phyloP scores from a whole-genome alignment of 2,113 vertebrate genomes.

The Panurus biarmicus region DNA sequence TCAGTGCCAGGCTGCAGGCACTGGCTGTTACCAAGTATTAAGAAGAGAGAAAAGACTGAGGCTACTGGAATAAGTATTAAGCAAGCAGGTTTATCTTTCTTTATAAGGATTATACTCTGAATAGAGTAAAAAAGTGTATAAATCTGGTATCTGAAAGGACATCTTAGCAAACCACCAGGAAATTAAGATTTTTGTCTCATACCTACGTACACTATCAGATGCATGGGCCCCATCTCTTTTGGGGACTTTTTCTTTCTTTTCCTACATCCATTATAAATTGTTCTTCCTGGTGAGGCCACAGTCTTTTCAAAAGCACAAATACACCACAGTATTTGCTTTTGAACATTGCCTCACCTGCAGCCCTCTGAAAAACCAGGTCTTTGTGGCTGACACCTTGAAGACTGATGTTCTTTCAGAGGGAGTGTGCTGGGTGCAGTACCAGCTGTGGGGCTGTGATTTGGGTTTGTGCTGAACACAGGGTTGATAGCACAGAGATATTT shows the following conservation, averaged over 20 bases:
- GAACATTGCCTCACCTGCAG: neutral
- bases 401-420: neutral
- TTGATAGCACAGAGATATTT: neutral
- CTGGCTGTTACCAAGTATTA: neutral
- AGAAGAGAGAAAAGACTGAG: neutral
- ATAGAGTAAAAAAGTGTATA: neutral
- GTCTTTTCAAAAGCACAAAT: neutral
- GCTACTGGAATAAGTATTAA: neutral
- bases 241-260: neutral
- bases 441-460: neutral
- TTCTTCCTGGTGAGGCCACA: neutral
- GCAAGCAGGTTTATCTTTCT: neutral
- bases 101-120: neutral
- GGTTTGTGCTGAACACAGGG: neutral
- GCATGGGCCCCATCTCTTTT: neutral
- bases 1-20: neutral
- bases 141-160: neutral
- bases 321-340: neutral
- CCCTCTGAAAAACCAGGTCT: neutral
- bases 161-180: neutral
- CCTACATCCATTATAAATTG: fast-evolving
- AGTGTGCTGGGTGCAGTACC: neutral
- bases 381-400: neutral
- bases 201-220: neutral
- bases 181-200: neutral